Evolutionary conservation across 1,140 invertebrate species (phyloP), one percentile per base, ranked within the genome.

Genomic region (Tetramorium alpestre): DNA sequence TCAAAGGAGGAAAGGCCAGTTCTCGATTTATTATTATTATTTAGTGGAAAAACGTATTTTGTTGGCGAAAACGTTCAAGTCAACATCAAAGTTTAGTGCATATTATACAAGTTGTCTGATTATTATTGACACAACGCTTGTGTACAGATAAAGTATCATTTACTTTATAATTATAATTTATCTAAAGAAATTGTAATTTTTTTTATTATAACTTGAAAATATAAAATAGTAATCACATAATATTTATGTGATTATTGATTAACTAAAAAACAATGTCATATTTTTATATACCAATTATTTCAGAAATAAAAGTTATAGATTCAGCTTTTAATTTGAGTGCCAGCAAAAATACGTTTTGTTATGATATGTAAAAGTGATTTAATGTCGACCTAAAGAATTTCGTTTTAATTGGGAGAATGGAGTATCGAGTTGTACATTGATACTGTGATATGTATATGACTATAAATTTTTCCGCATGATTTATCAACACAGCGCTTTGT

Each of bases 371-470:
- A 69, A 56, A 44, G 11, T 22, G 54, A 38, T 76, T n/a, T 25
- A 70, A 86, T 81, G 18, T 81, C 78, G 64, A 70, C 38, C 28
- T 81, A 70, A 70, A n/a, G 22, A 5, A 28, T 56, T 69, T 7
- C 33, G 51, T 56, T 69, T 80, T 56, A 44, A 60, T 56, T 54
- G 51, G 16, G 11, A 81, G n/a, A 28, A 38, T 77, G 38, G 56
- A 72, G 38, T 4, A 89, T 87, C 58, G 80, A 85, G 44, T 90
- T 91, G 73, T 85, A 84, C 22, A 88, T 87, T 80, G 44, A 86
- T 75, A 87, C 90, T 91, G 90, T 91, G 89, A 91, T 91, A 90
- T 87, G 56, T 91, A 91, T 87, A 91, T 87, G 87, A 82, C 78
- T 90, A 86, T 90, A 91, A 88, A 82, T 28, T 91, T 82, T 86